These are phyloP conservation scores for Choristoneura rosaceana DNA, from an alignment of 2,888 invertebrate species.

Conservation along the genomic window DNA sequence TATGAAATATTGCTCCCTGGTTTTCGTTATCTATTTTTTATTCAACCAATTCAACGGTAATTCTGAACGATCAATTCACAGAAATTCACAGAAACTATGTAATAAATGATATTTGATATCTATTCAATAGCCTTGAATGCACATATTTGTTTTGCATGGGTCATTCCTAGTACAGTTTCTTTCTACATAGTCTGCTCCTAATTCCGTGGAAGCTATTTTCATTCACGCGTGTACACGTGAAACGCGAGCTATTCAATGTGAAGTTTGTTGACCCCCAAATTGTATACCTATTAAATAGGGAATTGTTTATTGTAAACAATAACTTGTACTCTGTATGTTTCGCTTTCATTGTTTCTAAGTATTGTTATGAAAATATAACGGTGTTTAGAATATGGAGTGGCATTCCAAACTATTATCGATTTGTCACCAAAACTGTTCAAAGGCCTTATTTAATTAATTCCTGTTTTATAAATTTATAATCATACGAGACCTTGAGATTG, in stretches of 20 bases:
- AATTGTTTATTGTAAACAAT: conserved; percentile 17
- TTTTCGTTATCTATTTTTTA: not conserved
- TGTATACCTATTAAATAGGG: conserved; percentile 5
- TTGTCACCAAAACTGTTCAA: not conserved
- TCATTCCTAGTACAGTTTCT: not conserved
- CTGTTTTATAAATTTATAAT: not conserved
- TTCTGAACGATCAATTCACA: not conserved
- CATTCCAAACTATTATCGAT: not conserved
- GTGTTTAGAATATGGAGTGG: not conserved
- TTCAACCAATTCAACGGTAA: not conserved
- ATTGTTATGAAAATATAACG: conserved; percentile 25
- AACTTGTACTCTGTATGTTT: not conserved
- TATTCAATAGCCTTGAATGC: not conserved
- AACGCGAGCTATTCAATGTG: conserved; percentile 10
- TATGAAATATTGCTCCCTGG: not conserved
- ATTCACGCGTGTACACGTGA: not conserved
- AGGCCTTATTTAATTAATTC: conserved; percentile 1
- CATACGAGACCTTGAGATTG: conserved; percentile 8
- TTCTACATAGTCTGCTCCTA: not conserved
- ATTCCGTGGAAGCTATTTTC: conserved; percentile 1
- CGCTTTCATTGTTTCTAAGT: conserved; percentile 13
- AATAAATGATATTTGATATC: too few relatives aligned
- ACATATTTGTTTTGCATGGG: not conserved
- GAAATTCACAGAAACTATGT: too few relatives aligned
- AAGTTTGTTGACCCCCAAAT: conserved; percentile 22